Evolutionary conservation across 1,140 invertebrate genomes (phyloP).

Genomic region (Tenebrio molitor): DNA sequence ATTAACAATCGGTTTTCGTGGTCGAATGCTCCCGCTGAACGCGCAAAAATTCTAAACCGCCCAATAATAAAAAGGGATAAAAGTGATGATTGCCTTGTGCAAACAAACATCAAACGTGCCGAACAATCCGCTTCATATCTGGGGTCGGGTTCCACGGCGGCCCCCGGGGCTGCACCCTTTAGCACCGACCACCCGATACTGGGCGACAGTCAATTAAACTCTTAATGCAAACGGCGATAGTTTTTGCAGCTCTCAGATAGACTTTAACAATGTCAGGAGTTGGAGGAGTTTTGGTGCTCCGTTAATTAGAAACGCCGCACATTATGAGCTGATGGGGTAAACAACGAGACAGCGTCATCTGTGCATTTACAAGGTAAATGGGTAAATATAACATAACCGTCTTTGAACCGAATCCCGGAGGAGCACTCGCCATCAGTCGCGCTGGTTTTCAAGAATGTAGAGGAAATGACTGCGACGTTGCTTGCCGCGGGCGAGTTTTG

Average conservation of each 20-base stretch:
- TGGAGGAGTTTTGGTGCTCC: background rate
- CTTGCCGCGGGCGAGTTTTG: constrained; percentile 5
- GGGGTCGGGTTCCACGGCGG: background rate
- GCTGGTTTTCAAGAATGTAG: constrained; percentile 3
- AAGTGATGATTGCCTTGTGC: background rate
- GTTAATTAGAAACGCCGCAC: constrained; percentile 30
- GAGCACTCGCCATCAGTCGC: constrained; percentile 11
- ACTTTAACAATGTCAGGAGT: constrained; percentile 8
- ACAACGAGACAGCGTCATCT: constrained; percentile 4
- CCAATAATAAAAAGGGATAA: background rate
- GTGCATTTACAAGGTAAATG: constrained; percentile 14
- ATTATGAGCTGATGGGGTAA: constrained; percentile 24
- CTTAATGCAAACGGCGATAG: too few relatives aligned
- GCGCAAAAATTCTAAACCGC: background rate
- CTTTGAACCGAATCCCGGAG: background rate
- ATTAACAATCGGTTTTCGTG: constrained; percentile 7
- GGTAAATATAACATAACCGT: constrained; percentile 22
- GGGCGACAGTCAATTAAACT: too few relatives aligned
- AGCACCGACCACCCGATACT: background rate
- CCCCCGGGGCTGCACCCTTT: constrained; percentile 10
- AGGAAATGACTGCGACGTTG: constrained; percentile 15
- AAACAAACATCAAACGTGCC: background rate
- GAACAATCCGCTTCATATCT: background rate
- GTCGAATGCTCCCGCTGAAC: too few relatives aligned
- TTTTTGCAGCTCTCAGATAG: too few relatives aligned